These are phyloP conservation scores for Hafferia zeledoni DNA, from an alignment of 2,797 vertebrate species.

Conservation along the genomic window DNA sequence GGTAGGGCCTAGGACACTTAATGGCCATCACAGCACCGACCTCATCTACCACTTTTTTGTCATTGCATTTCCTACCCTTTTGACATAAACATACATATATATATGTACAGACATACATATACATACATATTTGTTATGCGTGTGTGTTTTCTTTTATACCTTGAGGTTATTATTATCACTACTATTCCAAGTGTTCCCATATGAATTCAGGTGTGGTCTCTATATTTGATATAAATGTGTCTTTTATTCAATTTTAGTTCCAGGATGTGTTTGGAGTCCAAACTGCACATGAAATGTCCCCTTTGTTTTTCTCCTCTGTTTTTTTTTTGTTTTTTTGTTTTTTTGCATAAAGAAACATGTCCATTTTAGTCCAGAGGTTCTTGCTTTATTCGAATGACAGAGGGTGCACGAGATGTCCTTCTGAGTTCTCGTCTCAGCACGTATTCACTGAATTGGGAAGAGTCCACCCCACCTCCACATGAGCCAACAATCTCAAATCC, in stretches of 20 bases:
- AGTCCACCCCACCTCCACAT: conserved; percentile 96
- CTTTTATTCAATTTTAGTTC: conserved; percentile 78
- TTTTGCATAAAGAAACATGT: conserved; percentile 75
- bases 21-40: conserved; percentile 74
- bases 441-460: conserved; percentile 98
- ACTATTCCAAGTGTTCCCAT: conserved; percentile 79
- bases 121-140: conserved; percentile 56
- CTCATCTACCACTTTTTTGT: conserved; percentile 57
- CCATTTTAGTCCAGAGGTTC: conserved; percentile 95
- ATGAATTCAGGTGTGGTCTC: conserved; percentile 81
- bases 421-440: conserved; percentile 94
- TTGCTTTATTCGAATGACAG: conserved; percentile 99
- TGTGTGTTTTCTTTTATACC: conserved; percentile 67
- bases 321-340: conserved; percentile 2
- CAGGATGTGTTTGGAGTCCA: conserved; percentile 75
- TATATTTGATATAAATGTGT: conserved; percentile 80
- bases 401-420: conserved; percentile 90
- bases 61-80: conserved; percentile 77
- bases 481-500: conserved; percentile 96
- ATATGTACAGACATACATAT: conserved; percentile 70
- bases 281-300: conserved; percentile 72
- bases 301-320: neutral
- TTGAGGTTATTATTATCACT: conserved; percentile 75
- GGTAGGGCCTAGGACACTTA: conserved; percentile 69
- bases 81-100: conserved; percentile 77